A percentile compares a stretch with the other conserved stretches of the same genome.
Evolutionary conservation across 1,140 invertebrate genomes (phyloP).

Genomic region (Drosophila novamexicana): DNA sequence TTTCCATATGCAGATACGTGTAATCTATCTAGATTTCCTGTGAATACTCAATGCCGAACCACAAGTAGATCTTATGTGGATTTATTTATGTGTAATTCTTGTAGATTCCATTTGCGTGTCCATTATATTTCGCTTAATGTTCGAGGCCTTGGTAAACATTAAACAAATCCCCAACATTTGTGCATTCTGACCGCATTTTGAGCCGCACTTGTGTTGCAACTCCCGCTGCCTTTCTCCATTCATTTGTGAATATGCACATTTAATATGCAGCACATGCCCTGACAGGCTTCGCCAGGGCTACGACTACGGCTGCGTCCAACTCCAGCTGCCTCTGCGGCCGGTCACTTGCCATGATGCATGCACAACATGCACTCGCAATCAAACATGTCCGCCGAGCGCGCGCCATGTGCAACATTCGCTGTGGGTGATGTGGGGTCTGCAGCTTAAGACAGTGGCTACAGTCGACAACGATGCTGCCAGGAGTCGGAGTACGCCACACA

Average conservation of each 20-base stretch:
- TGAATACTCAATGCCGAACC: too few species aligned
- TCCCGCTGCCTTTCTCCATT: conserved; percentile 15
- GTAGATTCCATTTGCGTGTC: not conserved
- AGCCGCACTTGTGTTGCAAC: conserved; percentile 41
- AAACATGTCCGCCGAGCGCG: conserved; percentile 54
- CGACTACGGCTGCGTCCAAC: conserved; percentile 1
- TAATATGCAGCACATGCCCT: conserved; percentile 59
- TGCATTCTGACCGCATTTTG: conserved; percentile 39
- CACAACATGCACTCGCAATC: conserved; percentile 65
- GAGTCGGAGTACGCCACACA: not conserved
- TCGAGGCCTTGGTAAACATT: conserved; percentile 8
- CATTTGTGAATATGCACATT: conserved; percentile 51
- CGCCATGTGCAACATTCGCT: conserved; percentile 37
- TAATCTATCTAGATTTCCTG: too few species aligned
- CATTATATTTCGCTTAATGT: conserved; percentile 24
- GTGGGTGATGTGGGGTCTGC: not conserved
- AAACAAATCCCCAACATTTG: conserved; percentile 30
- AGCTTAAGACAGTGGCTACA: conserved; percentile 4
- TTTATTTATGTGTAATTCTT: not conserved
- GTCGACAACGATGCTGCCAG: not conserved
- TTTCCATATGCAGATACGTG: too few species aligned
- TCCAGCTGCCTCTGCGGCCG: conserved; percentile 14
- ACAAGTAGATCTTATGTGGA: not conserved
- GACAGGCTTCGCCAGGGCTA: conserved; percentile 33
- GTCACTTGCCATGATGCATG: conserved; percentile 52